Evolutionary conservation across 2,888 invertebrate species (phyloP), one percentile per base, ranked within the genome.

Genomic region (Mechanitis mazaeus): DNA sequence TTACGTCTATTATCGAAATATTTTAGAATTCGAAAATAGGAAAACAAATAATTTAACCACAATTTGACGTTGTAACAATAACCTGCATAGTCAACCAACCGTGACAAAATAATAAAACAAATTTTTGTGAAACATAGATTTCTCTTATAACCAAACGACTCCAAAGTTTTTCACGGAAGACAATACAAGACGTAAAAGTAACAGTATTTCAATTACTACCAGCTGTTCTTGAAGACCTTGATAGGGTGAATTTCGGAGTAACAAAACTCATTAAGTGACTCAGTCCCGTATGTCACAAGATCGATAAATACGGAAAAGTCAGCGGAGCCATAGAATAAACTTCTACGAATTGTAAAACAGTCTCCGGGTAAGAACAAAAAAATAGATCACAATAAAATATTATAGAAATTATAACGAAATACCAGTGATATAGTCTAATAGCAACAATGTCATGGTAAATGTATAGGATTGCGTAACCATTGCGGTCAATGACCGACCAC

Each of bases 401-500:
- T 11, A 47, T 7, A 3, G 42, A 9, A 42, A 31, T 31, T 4
- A 50, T 7, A 50, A 7, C 11, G 6, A 50, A 50, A 28, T 50
- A 50, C 20, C 5, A 50, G 6, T 20, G 7, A 28, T 50, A 28
- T 28, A 31, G 2, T 50, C 4, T 5, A 50, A 1, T 28, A 28
- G 5, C 3, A 7, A 50, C 50, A 50, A 31, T 28, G 9, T 9
- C 31, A 55, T 50, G 60, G 60, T 56, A 42, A 54, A 42, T 54
- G 46, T 53, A 45, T 33, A 46, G 50, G 20, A 63, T 63, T 67
- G 64, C 65, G 67, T 58, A 68, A 67, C 56, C 56, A 60, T 61
- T 38, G 61, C 58, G 68, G 67, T 47, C 70, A 67, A 64, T 65
- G 69, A 70, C 70, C 65, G 63, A 61, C n/a, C 45, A 65, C 63